Evolutionary conservation across 2,888 invertebrate genomes (phyloP).

Genomic region (Xanthostigma xanthostigma): DNA sequence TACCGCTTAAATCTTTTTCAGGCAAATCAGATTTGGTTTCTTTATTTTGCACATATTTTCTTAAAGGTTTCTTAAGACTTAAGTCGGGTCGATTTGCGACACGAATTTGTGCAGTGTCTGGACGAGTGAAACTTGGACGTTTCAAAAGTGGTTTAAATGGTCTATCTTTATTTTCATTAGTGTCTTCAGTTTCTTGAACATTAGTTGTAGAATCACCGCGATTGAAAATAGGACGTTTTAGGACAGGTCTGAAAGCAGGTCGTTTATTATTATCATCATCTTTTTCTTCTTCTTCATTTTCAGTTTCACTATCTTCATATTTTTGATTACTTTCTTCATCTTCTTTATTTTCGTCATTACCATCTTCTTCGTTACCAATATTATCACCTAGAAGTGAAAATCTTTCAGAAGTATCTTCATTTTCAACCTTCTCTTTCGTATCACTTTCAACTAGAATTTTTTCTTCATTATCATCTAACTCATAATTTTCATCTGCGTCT

Average conservation of each 20-base stretch:
- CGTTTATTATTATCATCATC: conserved; percentile 1
- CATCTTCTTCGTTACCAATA: conserved; percentile 5
- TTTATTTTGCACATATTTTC: no score
- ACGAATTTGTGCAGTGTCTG: no score
- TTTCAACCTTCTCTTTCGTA: background rate
- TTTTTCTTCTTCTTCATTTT: conserved; percentile 3
- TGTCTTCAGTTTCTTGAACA: background rate
- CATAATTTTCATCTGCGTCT: background rate
- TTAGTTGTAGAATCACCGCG: background rate
- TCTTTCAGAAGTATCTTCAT: background rate
- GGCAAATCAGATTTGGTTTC: no score
- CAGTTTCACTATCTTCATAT: conserved; percentile 1
- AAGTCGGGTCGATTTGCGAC: no score
- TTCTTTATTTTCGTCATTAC: conserved; percentile 6
- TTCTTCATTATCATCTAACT: background rate
- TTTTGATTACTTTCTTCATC: background rate
- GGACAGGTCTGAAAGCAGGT: background rate
- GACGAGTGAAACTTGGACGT: no score
- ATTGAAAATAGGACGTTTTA: background rate
- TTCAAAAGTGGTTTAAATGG: no score
- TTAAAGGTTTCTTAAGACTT: no score
- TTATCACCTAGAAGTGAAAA: conserved; percentile 1
- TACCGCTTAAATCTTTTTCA: conserved; percentile 17
- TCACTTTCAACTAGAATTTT: background rate
- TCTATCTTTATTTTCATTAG: no score